A percentile compares a stretch with the other conserved stretches of the same genome.
Conservation (phyloP, 2,888 invertebrate genomes). For the Spisula solida region DNA sequence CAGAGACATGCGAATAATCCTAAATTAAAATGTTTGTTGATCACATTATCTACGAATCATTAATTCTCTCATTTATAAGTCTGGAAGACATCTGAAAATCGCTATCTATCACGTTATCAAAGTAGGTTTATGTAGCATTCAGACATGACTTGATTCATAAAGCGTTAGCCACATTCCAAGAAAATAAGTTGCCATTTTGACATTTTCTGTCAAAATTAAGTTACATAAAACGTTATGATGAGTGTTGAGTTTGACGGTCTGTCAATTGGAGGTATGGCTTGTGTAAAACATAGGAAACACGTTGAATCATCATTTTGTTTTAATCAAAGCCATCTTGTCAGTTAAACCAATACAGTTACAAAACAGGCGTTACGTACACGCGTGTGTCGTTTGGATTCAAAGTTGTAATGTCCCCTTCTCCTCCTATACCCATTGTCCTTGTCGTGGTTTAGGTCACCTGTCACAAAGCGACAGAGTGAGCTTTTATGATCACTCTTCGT, state of each 20-base stretch:
- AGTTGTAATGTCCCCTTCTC: too few relatives aligned
- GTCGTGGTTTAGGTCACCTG: too few relatives aligned
- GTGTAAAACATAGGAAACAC: background rate
- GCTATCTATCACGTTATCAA: constrained; percentile 5
- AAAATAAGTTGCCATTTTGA: background rate
- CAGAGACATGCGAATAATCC: too few relatives aligned
- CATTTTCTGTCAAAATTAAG: background rate
- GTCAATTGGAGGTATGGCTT: background rate
- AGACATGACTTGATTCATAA: background rate
- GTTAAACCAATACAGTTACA: background rate
- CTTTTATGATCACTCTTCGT: too few relatives aligned
- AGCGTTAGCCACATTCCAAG: constrained; percentile 11
- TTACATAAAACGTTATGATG: background rate
- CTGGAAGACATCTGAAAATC: background rate
- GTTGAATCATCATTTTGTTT: background rate
- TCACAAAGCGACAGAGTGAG: too few relatives aligned
- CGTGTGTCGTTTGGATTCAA: background rate
- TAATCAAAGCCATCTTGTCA: background rate
- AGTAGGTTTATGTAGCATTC: constrained; percentile 6
- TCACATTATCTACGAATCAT: too few relatives aligned
- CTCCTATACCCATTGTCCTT: too few relatives aligned
- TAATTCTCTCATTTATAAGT: background rate
- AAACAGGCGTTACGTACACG: too few relatives aligned
- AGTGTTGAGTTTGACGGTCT: background rate
- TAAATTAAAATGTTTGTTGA: too few relatives aligned